These are phyloP conservation scores for Coregonus sp. DNA, from an alignment of 2,797 vertebrate genomes.

Conservation along the genomic window DNA sequence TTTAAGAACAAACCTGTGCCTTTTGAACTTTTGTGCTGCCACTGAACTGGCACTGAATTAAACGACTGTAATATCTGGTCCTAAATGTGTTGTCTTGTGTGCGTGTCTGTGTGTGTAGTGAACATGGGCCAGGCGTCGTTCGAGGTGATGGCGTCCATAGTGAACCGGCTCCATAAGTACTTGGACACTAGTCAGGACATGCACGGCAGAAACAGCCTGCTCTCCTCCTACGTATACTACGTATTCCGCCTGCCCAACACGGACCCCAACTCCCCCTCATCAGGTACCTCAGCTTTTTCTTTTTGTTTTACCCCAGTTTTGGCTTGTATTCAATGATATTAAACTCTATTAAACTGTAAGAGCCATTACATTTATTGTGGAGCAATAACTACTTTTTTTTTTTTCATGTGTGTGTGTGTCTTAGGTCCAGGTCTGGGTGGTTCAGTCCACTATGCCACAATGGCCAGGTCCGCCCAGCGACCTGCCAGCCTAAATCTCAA, in stretches of 20 bases:
- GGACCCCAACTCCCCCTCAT: conserved; percentile 92
- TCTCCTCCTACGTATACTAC: conserved; percentile 95
- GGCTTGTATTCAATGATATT: too few relatives aligned
- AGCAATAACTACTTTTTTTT: too few relatives aligned
- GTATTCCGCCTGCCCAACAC: conserved; percentile 95
- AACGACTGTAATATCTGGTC: background rate
- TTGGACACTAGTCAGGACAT: conserved; percentile 95
- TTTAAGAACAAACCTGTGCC: too few relatives aligned
- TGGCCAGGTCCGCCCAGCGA: conserved; percentile 93
- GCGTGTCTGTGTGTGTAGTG: conserved; percentile 68
- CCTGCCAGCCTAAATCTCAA: conserved; percentile 96
- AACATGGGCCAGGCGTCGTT: conserved; percentile 97
- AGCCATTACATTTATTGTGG: too few relatives aligned
- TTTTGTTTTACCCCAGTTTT: too few relatives aligned
- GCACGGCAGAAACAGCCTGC: conserved; percentile 93
- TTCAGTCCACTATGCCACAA: conserved; percentile 96
- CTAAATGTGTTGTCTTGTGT: background rate
- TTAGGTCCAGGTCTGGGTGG: conserved; percentile 88
- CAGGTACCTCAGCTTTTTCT: conserved; percentile 76
- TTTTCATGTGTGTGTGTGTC: background rate
- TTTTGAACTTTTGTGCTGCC: too few relatives aligned
- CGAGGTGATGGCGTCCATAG: conserved; percentile 96
- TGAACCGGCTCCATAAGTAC: conserved; percentile 97
- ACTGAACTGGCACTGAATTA: background rate
- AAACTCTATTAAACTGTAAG: too few relatives aligned